A percentile compares a stretch with the other conserved stretches of the same genome.
Conservation (phyloP, 1,140 invertebrate genomes). For the Fopius arisanus region DNA sequence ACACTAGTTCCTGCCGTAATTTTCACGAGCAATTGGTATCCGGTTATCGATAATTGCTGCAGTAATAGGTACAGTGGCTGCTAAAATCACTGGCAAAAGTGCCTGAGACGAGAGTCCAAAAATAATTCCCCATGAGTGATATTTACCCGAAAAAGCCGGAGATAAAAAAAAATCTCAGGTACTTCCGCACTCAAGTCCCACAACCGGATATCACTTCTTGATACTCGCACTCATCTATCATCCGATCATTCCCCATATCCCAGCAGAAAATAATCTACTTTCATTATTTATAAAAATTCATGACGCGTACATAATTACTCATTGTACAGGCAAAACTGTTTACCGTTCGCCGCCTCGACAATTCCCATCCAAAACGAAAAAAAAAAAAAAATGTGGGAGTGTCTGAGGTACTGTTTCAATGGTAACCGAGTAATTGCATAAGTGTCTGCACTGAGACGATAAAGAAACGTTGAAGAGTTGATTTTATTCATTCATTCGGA, state of each 20-base stretch:
- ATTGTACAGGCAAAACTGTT: slow-evolving; percentile 25
- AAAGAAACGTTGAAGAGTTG: too few relatives aligned
- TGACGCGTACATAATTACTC: slow-evolving; percentile 28
- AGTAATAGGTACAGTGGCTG: background rate
- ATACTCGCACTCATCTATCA: background rate
- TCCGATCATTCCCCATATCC: background rate
- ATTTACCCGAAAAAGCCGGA: background rate
- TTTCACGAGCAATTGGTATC: background rate
- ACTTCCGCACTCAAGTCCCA: background rate
- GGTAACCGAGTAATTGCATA: background rate
- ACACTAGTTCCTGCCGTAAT: background rate
- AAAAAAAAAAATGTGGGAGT: slow-evolving; percentile 26
- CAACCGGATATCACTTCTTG: background rate
- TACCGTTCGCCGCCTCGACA: slow-evolving; percentile 19
- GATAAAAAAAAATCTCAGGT: background rate
- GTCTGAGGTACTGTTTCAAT: background rate
- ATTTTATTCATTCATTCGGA: too few relatives aligned
- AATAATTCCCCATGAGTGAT: background rate
- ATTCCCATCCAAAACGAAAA: slow-evolving; percentile 18
- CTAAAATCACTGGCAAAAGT: background rate
- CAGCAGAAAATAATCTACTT: background rate
- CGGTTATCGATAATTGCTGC: background rate
- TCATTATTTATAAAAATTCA: slow-evolving; percentile 28
- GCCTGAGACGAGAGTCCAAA: background rate
- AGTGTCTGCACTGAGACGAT: too few relatives aligned